Conservation (phyloP, 2,888 invertebrate genomes). For the Drosophila ustulata region DNA sequence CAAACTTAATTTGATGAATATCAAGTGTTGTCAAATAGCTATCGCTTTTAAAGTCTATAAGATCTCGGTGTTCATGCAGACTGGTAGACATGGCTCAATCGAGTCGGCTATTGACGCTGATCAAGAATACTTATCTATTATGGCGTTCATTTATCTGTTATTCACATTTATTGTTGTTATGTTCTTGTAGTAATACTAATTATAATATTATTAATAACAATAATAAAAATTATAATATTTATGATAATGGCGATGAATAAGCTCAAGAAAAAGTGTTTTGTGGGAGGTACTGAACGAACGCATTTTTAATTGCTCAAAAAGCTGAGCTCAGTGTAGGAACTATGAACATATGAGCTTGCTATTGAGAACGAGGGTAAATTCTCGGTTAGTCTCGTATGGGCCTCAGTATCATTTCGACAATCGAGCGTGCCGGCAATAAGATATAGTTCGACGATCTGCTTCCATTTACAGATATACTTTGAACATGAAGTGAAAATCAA, state of each 20-base stretch:
- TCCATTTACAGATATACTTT: constrained; percentile 34
- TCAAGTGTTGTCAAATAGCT: too few relatives aligned
- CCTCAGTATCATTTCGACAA: constrained; percentile 46
- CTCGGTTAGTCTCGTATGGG: constrained; percentile 24
- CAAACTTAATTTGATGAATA: too few relatives aligned
- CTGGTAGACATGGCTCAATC: too few relatives aligned
- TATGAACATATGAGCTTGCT: constrained; percentile 56
- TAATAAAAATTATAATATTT: constrained; percentile 9
- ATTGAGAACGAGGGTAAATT: constrained; percentile 53
- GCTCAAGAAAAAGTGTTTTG: constrained; percentile 1
- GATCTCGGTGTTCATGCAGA: too few relatives aligned
- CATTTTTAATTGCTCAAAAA: constrained; percentile 52
- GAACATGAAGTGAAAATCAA: constrained; percentile 44
- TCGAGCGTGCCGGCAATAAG: constrained; percentile 55
- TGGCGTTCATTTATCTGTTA: too few relatives aligned
- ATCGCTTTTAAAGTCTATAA: too few relatives aligned
- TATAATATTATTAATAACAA: background rate
- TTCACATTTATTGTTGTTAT: too few relatives aligned
- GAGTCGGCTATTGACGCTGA: too few relatives aligned
- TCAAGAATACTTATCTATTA: too few relatives aligned
- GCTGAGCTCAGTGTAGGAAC: constrained; percentile 13
- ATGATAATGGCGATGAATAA: constrained; percentile 6
- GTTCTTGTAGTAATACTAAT: background rate
- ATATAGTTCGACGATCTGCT: constrained; percentile 41
- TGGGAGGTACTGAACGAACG: constrained; percentile 41